These are phyloP conservation scores for Drosophila equinoxialis DNA, from an alignment of 1,140 invertebrate species.

Conservation along the genomic window DNA sequence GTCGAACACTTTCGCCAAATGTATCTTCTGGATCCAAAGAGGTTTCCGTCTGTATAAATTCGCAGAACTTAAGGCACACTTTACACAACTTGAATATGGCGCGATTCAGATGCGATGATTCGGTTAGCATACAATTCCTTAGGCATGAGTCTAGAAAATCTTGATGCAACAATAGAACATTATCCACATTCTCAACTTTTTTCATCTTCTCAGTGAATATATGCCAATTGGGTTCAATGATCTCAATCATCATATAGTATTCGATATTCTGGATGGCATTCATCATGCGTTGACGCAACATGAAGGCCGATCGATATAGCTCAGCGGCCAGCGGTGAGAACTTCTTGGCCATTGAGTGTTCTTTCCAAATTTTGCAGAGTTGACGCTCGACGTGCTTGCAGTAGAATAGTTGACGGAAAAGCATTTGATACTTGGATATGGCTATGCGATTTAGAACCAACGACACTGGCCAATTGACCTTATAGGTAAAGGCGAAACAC, in stretches of 20 bases:
- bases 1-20: constrained; percentile 88
- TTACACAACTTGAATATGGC: constrained; percentile 93
- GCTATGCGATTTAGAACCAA: constrained; percentile 95
- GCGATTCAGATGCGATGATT: constrained; percentile 89
- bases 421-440: constrained; percentile 97
- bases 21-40: constrained; percentile 83
- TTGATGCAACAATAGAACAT: constrained; percentile 93
- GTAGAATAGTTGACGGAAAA: constrained; percentile 97
- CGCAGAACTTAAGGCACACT: constrained; percentile 94
- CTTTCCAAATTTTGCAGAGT: constrained; percentile 95
- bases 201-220: constrained; percentile 93
- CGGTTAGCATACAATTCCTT: constrained; percentile 97
- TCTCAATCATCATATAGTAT: constrained; percentile 99
- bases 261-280: constrained; percentile 98
- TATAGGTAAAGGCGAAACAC: constrained; percentile 96
- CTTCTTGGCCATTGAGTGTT: constrained; percentile 95
- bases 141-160: constrained; percentile 95
- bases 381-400: constrained; percentile 95
- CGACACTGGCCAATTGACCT: constrained; percentile 97
- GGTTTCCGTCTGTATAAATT: constrained; percentile 87
- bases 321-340: constrained; percentile 89
- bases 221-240: constrained; percentile 97
- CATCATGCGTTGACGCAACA: constrained; percentile 97
- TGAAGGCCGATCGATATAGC: constrained; percentile 92
- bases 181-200: constrained; percentile 96